Evolutionary conservation across 2,797 vertebrate species (phyloP), one percentile per base, ranked within the genome.

Genomic region (Eupleurogrammus muticus): DNA sequence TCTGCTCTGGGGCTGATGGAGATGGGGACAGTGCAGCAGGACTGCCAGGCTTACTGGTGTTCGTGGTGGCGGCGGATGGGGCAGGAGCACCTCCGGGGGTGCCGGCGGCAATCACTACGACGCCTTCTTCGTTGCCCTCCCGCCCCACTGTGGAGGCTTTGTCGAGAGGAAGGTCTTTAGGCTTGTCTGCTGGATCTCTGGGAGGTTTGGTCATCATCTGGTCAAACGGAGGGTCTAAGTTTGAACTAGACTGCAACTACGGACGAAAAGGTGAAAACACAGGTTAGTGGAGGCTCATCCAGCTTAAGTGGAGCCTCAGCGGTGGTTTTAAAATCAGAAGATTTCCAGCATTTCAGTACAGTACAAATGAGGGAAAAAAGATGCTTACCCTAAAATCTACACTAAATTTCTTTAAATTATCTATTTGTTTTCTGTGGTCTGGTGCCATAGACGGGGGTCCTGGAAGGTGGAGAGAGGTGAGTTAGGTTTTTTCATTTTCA

Each of bases 351-450:
- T 54, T 49, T 63, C 9, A 66, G n/a, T 36, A 47, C 0, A 0
- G 1, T 11, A 46, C 0, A 5, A 75, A 62, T 11, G 1, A 57
- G n/a, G n/a, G n/a, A 73, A 49, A 12, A 51, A 56, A 52, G 21
- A 73, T 49, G 96, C 97, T 97, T 94, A 99, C 98, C 96, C 97
- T 96, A 95, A 99, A 99, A 92, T 98, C 97, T 86, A 95, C 96
- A 94, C 97, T 98, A 94, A 99, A 99, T 94, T 98, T 97, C 95
- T 97, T 99, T 95, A 99, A 96, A 94, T 99, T 98, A 92, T 99
- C 98, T 87, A 99, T 95, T 92, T 99, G 97, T 92, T 98, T 99
- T 94, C 96, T 97, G 82, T 99, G 97, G 90, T 99, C 98, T 82
- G 95, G 94, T 90, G 95, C 93, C 95, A 97, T 91, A 71, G 95